Base-by-base conservation (phyloP, 2,888 invertebrate genomes). In the Clostera curtula region DNA sequence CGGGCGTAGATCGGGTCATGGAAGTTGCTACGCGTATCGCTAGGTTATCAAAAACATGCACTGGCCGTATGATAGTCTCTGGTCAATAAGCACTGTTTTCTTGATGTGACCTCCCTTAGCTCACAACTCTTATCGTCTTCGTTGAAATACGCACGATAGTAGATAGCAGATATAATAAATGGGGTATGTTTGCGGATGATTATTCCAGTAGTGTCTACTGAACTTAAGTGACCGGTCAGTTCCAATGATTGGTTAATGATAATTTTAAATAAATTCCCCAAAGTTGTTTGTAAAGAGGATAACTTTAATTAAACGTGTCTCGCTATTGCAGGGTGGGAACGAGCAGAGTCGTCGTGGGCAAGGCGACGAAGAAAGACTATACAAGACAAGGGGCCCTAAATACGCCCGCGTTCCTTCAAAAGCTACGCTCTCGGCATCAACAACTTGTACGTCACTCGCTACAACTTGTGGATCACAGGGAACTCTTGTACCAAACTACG, bases 381-480 rank as follows among this genome's bases (percentile, higher is more conserved):
- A 79, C 50, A 54, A 68, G 33, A 46, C 67, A 11, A 67, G 75
- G 12, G 80, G 83, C 13, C 71, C 80, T 2, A 84, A 80, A 42
- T 85, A 85, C 72, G 73, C 79, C 5, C 56, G 85, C 24, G 85
- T 85, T 17, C 85, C 85, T 12, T 84, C 84, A 2, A 64, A 68
- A 27, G 75, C 85, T 22, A 84, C 85, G 14, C 67, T 88, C 7
- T 87, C 88, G 2, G 70, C 86, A 16, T 87, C 88, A 19, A 87
- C 88, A 29, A 87, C 88, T 51, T 84, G 86, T 59, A 87, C 88
- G 12, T 87, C 88, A 35, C 64, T 89, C 36, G 88, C 87, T 39
- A 80, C 80, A 19, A 76, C 84, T 13, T 83, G 75, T 44, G 82
- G 82, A 27, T 80, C 83, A 5, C 82, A 83, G 35, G 83, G 82